phyloP scores from a whole-genome alignment of 1,140 invertebrate genomes.

The Calephelis nemesis region DNA sequence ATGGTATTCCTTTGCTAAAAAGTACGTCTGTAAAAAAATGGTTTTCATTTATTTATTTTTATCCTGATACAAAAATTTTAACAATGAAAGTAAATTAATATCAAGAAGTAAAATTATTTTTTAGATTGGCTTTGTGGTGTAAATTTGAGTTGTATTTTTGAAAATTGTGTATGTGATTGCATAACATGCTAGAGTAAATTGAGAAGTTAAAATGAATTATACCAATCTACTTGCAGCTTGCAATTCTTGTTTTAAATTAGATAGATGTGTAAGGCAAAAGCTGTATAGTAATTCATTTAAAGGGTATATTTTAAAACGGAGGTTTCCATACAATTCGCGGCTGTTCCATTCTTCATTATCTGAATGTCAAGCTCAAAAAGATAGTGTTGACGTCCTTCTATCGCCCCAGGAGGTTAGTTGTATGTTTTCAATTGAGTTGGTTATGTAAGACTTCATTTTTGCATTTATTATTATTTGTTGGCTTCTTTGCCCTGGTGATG shows the following conservation, averaged over 20 bases:
- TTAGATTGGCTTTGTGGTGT: background rate
- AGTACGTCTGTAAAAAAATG: background rate
- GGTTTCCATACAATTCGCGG: slow-evolving; percentile 23
- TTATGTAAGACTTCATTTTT: background rate
- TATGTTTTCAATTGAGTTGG: background rate
- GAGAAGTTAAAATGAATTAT: slow-evolving; percentile 59
- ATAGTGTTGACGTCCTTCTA: slow-evolving; percentile 48
- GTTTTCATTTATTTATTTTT: slow-evolving; percentile 7
- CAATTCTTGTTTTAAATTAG: slow-evolving; percentile 53
- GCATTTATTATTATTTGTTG: background rate
- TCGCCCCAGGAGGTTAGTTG: slow-evolving; percentile 65
- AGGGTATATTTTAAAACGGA: slow-evolving; percentile 24
- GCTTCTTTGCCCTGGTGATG: too few species aligned
- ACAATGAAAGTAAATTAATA: background rate
- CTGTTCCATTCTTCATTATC: slow-evolving; percentile 39
- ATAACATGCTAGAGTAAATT: slow-evolving; percentile 55
- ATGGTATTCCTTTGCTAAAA: too few species aligned
- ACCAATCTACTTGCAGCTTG: slow-evolving; percentile 49
- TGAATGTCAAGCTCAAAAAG: slow-evolving; percentile 44
- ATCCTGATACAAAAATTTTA: background rate
- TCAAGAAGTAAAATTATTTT: background rate
- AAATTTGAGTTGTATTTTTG: background rate
- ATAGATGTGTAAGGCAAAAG: slow-evolving; percentile 41
- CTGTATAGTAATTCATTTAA: slow-evolving; percentile 38
- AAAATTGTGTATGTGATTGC: slow-evolving; percentile 42